These are phyloP conservation scores for Linnaemya vulpina DNA, from an alignment of 2,888 invertebrate species.

Conservation along the genomic window DNA sequence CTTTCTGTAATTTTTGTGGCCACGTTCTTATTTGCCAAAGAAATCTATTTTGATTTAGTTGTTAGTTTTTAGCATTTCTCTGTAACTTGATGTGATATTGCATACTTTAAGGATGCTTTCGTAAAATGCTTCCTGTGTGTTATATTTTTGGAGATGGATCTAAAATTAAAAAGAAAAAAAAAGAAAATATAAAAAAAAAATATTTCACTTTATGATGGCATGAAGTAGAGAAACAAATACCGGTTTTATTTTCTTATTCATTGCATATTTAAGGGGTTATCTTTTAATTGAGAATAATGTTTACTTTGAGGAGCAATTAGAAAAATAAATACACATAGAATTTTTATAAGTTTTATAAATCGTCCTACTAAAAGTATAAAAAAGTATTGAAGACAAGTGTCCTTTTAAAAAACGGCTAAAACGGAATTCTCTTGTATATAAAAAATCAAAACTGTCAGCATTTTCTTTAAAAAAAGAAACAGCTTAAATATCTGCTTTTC, in stretches of 20 bases:
- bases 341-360: not conserved
- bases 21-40: constrained; percentile 26
- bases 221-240: not conserved
- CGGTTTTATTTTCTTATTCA: constrained; percentile 8
- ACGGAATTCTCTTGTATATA: not conserved
- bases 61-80: constrained; percentile 45
- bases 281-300: constrained; percentile 33
- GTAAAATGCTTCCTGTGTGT: constrained; percentile 28
- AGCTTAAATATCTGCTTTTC: not conserved
- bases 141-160: constrained; percentile 9
- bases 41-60: constrained; percentile 53
- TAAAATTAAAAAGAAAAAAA: constrained; percentile 21
- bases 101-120: constrained; percentile 45
- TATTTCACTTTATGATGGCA: not conserved
- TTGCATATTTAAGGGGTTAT: constrained; percentile 41
- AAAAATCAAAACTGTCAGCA: not conserved
- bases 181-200: constrained; percentile 3
- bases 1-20: constrained; percentile 25
- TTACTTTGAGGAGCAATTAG: constrained; percentile 25
- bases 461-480: not conserved
- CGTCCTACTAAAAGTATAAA: not conserved
- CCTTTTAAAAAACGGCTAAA: not conserved
- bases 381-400: not conserved
- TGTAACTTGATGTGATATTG: constrained; percentile 5
- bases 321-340: not conserved